A percentile compares a stretch with the other conserved stretches of the same genome.
Conservation (phyloP, 2,797 vertebrate genomes). For the Xiphorhynchus erythropygius region DNA sequence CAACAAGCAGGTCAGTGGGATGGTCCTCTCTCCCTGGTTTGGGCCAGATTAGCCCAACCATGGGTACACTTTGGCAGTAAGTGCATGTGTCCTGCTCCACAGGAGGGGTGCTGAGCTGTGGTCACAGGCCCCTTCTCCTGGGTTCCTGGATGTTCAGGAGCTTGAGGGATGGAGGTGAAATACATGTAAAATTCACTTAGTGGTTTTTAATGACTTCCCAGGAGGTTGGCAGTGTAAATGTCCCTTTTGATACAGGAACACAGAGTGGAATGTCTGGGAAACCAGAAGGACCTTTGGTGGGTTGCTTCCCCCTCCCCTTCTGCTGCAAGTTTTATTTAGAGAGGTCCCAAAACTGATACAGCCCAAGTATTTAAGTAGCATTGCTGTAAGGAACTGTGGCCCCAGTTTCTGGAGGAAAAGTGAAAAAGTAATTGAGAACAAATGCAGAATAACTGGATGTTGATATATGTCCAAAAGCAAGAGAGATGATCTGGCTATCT, state of each 20-base stretch:
- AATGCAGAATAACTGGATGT: neutral
- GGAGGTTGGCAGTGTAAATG: neutral
- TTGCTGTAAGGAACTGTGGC: neutral
- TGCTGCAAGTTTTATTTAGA: neutral
- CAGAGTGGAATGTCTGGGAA: neutral
- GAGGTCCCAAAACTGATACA: neutral
- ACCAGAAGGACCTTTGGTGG: neutral
- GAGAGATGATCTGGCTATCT: neutral
- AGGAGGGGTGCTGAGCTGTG: neutral
- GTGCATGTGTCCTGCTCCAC: neutral
- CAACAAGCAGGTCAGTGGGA: slow-evolving; percentile 67
- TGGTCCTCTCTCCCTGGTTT: neutral
- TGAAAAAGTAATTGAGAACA: neutral
- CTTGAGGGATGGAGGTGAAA: neutral
- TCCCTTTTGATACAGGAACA: neutral
- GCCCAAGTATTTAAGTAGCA: neutral
- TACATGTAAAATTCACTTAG: rapidly evolving
- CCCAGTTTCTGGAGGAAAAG: neutral
- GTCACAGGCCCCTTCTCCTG: rapidly evolving
- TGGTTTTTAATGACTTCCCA: neutral
- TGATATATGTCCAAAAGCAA: neutral
- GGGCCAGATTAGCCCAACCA: rapidly evolving
- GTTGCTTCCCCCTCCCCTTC: neutral
- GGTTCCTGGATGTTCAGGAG: neutral
- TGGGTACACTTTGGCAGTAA: neutral